A percentile compares a stretch with the other conserved stretches of the same genome.
Conservation (phyloP, 2,888 invertebrate species). For the Synergus laeviventris region DNA sequence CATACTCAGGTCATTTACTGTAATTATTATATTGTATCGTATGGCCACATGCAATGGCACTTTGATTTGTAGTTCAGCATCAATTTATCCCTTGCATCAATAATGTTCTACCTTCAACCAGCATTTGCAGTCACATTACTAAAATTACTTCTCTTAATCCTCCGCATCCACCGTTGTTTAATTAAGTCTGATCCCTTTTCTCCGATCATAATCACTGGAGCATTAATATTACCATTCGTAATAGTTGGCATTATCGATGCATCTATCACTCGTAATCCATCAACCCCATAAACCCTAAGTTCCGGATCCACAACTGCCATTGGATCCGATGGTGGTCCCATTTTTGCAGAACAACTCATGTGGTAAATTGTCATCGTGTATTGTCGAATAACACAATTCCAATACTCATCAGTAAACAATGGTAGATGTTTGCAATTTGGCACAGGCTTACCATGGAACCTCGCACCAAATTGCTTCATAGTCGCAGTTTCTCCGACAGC, state of each 20-base stretch:
- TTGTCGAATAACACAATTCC: conserved; percentile 89
- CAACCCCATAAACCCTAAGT: conserved; percentile 86
- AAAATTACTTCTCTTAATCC: conserved; percentile 52
- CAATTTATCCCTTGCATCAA: background rate
- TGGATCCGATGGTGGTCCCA: conserved; percentile 87
- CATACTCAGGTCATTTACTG: background rate
- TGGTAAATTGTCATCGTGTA: conserved; percentile 94
- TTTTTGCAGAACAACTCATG: conserved; percentile 89
- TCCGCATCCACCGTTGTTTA: conserved; percentile 82
- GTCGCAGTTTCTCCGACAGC: conserved; percentile 88
- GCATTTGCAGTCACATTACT: conserved; percentile 40
- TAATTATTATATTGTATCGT: background rate
- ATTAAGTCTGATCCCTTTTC: conserved; percentile 92
- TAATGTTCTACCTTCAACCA: background rate
- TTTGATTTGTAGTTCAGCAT: conserved; percentile 2
- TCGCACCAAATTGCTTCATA: conserved; percentile 87
- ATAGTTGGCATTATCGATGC: conserved; percentile 93
- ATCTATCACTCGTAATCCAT: conserved; percentile 89
- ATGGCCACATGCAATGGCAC: conserved; percentile 27
- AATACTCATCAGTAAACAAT: conserved; percentile 88
- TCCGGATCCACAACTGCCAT: conserved; percentile 89
- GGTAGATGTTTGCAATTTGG: conserved; percentile 91
- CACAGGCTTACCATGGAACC: conserved; percentile 84
- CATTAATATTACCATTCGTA: conserved; percentile 92
- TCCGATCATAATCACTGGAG: conserved; percentile 91